Evolutionary conservation across 2,888 invertebrate genomes (phyloP).

Genomic region (Spicauda simplicius): DNA sequence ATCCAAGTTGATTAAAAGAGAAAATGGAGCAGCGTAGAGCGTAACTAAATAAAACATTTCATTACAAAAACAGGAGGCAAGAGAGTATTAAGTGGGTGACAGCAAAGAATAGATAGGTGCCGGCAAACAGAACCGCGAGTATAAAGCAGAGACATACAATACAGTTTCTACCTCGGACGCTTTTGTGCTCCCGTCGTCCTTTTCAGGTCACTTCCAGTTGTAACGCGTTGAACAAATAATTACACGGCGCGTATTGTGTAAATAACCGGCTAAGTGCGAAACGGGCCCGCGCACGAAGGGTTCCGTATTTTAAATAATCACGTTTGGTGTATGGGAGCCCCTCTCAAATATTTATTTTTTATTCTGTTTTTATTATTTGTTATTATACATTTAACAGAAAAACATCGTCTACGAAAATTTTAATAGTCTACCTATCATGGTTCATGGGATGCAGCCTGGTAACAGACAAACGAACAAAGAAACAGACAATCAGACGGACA

Average conservation of each 20-base stretch:
- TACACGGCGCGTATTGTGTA: slow-evolving; percentile 56
- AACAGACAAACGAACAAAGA: no score
- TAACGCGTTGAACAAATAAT: slow-evolving; percentile 73
- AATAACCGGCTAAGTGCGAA: slow-evolving; percentile 54
- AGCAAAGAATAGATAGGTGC: slow-evolving; percentile 65
- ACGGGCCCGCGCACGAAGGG: no score
- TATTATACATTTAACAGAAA: no score
- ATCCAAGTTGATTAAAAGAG: slow-evolving; percentile 27
- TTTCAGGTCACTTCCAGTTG: slow-evolving; percentile 78
- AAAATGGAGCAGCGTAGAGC: slow-evolving; percentile 12
- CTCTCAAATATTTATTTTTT: no score
- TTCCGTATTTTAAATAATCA: no score
- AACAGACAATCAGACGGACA: no score
- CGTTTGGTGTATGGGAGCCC: no score
- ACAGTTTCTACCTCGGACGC: slow-evolving; percentile 73
- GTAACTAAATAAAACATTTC: slow-evolving; percentile 46
- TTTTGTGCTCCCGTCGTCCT: slow-evolving; percentile 70
- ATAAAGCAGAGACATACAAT: slow-evolving; percentile 71
- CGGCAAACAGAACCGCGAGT: slow-evolving; percentile 61
- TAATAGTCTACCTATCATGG: no score
- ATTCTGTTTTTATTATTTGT: no score
- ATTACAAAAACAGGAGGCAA: slow-evolving; percentile 48
- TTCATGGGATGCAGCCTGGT: no score
- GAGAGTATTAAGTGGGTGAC: slow-evolving; percentile 61
- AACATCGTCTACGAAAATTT: no score